Base-by-base conservation (phyloP, 30 jellyfish, hydroid and myxozoan genomes). In the Mastigias papua region DNA sequence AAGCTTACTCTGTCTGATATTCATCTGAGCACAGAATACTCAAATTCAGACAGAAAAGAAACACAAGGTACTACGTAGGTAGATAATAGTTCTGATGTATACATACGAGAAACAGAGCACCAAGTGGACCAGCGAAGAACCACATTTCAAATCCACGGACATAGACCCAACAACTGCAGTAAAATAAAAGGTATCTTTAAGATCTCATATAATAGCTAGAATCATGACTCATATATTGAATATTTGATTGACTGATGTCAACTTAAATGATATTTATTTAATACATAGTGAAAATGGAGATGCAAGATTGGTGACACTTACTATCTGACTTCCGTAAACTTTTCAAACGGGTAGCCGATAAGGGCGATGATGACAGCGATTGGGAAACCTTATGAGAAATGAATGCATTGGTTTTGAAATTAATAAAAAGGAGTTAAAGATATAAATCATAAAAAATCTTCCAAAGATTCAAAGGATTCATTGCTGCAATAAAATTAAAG, bases 81-180 rank as follows among this genome's bases (percentile, higher is more conserved):
- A 57, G 17, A 57, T 17, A 23, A 57, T 42, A 42, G 54, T 42
- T 42, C 13, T 8, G 13, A 42, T 8, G 7, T 15, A 15, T 6
- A 71, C 93, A 63, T 73, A 88, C 98, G 13, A 89, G 31, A 26
- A 87, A 73, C 70, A 94, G 62, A 13, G 80, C 91, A 3, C 72
- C 89, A 17, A 94, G 82, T 20, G 98, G 98, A 8, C 97, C 97
- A 28, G 84, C 92, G 73, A 94, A 94, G 89, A 79, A 94, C 95
- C 96, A 83, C 83, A 88, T 71, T 0, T 89, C 97, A 7, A 80
- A 23, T 19, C 96, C 98, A 48, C 80, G 78, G 28, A 89, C 93
- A 64, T 94, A 94, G 7, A 78, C 86, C 98, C 98, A 94, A 86
- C 98, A 94, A 75, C 97, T 88, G 58, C 35, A 50, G 37, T 48